Evolutionary conservation across 2,888 invertebrate species (phyloP).

Genomic region (Apodemia duryi): DNA sequence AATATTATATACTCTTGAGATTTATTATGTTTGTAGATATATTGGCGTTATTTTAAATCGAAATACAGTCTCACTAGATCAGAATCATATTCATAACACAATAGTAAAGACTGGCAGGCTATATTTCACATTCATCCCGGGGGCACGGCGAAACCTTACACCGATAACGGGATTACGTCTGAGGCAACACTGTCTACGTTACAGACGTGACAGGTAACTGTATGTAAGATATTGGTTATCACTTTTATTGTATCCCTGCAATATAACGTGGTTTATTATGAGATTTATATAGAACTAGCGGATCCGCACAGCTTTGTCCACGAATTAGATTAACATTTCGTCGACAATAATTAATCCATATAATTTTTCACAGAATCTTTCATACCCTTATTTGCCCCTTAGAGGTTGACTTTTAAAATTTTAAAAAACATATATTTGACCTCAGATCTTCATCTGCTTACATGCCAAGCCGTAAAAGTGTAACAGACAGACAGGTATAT

Average conservation of each 20-base stretch:
- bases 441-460: too few relatives aligned
- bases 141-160: slow-evolving; percentile 11
- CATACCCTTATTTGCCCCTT: too few relatives aligned
- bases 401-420: too few relatives aligned
- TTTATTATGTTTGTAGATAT: neutral
- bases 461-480: too few relatives aligned
- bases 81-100: slow-evolving; percentile 13
- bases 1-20: too few relatives aligned
- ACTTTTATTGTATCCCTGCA: neutral
- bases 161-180: slow-evolving; percentile 8
- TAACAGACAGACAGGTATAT: too few relatives aligned
- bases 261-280: neutral
- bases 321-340: too few relatives aligned
- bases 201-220: slow-evolving; percentile 3
- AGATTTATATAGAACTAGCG: neutral
- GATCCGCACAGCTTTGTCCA: too few relatives aligned
- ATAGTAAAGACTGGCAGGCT: slow-evolving; percentile 10
- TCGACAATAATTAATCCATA: too few relatives aligned
- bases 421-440: too few relatives aligned
- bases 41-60: neutral
- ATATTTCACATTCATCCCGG: slow-evolving; percentile 12
- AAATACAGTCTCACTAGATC: slow-evolving; percentile 2
- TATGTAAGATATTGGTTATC: slow-evolving; percentile 6
- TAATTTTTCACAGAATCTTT: too few relatives aligned
- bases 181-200: neutral